Conservation (phyloP, 2,113 vertebrate genomes). For the Osmerus eperlanus region DNA sequence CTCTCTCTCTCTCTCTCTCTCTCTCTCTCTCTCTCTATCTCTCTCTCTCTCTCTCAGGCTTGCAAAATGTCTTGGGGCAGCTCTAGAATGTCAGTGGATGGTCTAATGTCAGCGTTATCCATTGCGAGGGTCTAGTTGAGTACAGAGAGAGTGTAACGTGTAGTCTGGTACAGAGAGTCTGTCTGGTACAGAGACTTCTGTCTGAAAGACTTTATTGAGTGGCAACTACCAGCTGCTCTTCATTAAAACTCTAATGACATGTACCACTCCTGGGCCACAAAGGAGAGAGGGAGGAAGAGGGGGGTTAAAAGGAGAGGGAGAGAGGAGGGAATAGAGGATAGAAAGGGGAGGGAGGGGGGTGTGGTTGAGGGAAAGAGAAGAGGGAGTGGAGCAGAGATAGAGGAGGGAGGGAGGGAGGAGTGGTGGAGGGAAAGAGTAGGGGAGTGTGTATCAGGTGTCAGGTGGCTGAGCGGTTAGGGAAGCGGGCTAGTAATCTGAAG, state of each 20-base stretch:
- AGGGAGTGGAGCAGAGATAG: background rate
- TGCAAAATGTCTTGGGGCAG: too few relatives aligned
- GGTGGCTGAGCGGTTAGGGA: too few relatives aligned
- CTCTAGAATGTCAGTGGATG: too few relatives aligned
- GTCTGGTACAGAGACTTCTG: conserved; percentile 15
- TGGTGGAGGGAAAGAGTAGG: too few relatives aligned
- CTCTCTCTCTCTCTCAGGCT: background rate
- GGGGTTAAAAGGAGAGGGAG: background rate
- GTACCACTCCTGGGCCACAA: background rate
- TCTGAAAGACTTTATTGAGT: conserved; percentile 23
- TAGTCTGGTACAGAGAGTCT: conserved; percentile 9
- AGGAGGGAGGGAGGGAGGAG: background rate
- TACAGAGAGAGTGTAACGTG: conserved; percentile 4
- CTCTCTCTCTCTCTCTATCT: background rate
- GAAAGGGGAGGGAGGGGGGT: too few relatives aligned
- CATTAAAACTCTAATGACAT: too few relatives aligned
- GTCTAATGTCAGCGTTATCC: background rate
- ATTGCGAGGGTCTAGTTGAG: conserved; percentile 25
- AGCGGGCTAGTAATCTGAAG: too few relatives aligned
- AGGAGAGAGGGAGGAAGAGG: background rate
- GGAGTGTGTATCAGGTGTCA: too few relatives aligned
- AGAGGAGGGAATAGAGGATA: too few relatives aligned
- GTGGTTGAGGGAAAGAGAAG: background rate
- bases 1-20: conserved; percentile 65
- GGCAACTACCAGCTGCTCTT: conserved; percentile 1